phyloP scores from a whole-genome alignment of 2,888 invertebrate species.

The Volucella inflata region DNA sequence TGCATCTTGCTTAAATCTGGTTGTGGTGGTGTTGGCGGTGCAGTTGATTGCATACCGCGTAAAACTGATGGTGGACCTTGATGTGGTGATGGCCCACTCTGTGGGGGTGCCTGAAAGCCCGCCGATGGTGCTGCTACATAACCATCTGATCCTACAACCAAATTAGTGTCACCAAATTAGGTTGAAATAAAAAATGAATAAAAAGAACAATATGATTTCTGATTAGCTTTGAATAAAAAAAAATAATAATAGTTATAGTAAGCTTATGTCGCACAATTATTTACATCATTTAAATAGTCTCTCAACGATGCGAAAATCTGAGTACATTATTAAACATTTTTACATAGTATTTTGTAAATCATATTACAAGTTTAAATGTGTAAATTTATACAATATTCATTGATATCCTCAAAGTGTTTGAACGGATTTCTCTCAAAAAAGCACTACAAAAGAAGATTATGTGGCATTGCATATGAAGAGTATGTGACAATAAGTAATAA shows the following conservation, averaged over 20 bases:
- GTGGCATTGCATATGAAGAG: no score
- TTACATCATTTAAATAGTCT: no score
- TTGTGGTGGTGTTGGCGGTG: conserved; percentile 79
- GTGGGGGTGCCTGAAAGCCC: conserved; percentile 80
- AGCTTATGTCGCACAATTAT: no score
- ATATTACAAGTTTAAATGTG: no score
- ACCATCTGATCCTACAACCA: conserved; percentile 80
- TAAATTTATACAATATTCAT: no score
- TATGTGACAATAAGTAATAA: no score
- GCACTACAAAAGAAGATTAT: not conserved
- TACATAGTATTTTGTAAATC: no score
- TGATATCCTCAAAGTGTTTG: no score
- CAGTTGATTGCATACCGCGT: conserved; percentile 81
- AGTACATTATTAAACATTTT: no score
- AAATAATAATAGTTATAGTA: no score
- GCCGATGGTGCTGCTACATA: conserved; percentile 83
- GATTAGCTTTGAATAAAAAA: conserved; percentile 35
- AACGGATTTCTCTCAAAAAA: no score
- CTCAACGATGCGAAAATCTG: no score
- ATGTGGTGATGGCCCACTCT: conserved; percentile 78
- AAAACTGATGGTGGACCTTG: conserved; percentile 80
- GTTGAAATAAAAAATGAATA: not conserved
- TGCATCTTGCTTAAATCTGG: conserved; percentile 82
- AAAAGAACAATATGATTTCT: conserved; percentile 25
- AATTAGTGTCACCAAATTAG: conserved; percentile 12